Conservation (phyloP, 2,797 vertebrate species). For the Xenentodon cancila region DNA sequence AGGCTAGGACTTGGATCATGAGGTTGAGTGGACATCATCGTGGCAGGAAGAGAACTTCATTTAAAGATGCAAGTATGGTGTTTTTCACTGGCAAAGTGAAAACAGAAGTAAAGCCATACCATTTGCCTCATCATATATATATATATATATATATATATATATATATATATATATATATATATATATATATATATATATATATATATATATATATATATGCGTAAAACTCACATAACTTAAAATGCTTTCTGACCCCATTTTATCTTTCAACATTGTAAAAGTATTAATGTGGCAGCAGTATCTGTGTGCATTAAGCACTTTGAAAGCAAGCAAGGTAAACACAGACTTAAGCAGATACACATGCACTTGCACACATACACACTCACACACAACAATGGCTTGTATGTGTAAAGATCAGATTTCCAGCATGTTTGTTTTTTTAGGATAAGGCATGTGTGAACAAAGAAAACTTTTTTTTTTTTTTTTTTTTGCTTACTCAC, state of each 20-base stretch:
- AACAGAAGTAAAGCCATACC: background rate
- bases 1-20: constrained; percentile 56
- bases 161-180: no score
- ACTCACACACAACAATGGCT: constrained; percentile 71
- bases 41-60: constrained; percentile 35
- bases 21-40: constrained; percentile 55
- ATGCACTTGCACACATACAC: constrained; percentile 40
- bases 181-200: no score
- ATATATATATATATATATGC: no score
- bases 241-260: constrained; percentile 8
- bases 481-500: constrained; percentile 69
- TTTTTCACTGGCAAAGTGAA: background rate
- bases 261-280: constrained; percentile 17
- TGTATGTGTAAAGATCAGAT: constrained; percentile 83
- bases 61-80: constrained; percentile 2
- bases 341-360: constrained; percentile 45
- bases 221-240: no score
- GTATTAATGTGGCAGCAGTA: constrained; percentile 42
- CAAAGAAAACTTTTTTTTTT: constrained; percentile 80
- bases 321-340: constrained; percentile 67
- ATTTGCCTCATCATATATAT: no score
- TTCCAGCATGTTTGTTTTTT: constrained; percentile 84
- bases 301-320: constrained; percentile 57
- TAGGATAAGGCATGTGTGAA: constrained; percentile 81
- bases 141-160: no score